Conservation (phyloP, 2,888 invertebrate species). For the Epistrophe grossulariae region DNA sequence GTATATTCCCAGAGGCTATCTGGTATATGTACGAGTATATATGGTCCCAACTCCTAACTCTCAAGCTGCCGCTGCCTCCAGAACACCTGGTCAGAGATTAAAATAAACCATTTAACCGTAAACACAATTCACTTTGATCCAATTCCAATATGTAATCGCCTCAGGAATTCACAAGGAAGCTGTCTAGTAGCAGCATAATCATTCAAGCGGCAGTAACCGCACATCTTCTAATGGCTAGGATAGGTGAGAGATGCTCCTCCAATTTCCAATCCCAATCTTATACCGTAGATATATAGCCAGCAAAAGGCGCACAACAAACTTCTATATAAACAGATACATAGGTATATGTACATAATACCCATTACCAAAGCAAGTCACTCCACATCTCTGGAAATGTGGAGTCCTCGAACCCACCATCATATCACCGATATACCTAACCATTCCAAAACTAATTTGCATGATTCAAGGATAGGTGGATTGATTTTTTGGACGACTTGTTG, state of each 20-base stretch:
- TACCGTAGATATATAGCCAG: no score
- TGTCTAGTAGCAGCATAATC: constrained; percentile 62
- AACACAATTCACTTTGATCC: constrained; percentile 75
- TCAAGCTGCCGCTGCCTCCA: constrained; percentile 20
- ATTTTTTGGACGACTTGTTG: constrained; percentile 73
- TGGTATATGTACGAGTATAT: background rate
- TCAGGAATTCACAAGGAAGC: constrained; percentile 72
- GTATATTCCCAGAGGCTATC: constrained; percentile 32
- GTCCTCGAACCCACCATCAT: constrained; percentile 33
- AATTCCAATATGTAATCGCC: constrained; percentile 76
- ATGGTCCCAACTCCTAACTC: background rate
- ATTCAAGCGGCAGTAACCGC: constrained; percentile 70
- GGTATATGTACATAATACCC: background rate
- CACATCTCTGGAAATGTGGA: background rate
- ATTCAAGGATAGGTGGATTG: constrained; percentile 74
- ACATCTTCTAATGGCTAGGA: constrained; percentile 62
- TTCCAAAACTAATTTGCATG: constrained; percentile 76
- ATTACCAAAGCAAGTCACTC: background rate
- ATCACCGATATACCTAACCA: constrained; percentile 42
- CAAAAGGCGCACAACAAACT: background rate
- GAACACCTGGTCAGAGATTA: constrained; percentile 75
- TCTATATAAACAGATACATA: no score
- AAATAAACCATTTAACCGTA: constrained; percentile 76
- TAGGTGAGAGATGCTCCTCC: constrained; percentile 44
- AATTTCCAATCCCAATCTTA: constrained; percentile 8